These are phyloP conservation scores for Phrynocephalus forsythii DNA, from an alignment of 2,797 vertebrate genomes.

Conservation along the genomic window DNA sequence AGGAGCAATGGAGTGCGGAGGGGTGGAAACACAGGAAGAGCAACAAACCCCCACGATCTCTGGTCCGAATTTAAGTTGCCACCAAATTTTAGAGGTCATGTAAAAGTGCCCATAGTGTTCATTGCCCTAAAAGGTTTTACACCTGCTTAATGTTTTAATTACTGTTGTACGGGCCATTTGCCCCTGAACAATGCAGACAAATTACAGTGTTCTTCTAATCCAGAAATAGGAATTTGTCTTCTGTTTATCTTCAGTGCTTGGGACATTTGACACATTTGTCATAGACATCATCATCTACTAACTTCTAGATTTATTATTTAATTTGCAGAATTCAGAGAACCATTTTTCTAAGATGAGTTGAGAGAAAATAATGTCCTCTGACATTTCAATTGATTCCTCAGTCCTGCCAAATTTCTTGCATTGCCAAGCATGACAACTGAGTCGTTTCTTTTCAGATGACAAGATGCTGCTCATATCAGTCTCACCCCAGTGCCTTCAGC, in stretches of 20 bases:
- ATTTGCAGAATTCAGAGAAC: not conserved
- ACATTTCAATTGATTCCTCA: not conserved
- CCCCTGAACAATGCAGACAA: not conserved
- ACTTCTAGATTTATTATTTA: not conserved
- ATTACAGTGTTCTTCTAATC: not conserved
- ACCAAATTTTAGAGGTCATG: too few relatives aligned
- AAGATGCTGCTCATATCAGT: not conserved
- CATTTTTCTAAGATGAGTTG: not conserved
- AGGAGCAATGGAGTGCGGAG: too few relatives aligned
- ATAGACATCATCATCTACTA: not conserved
- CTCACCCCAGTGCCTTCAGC: not conserved
- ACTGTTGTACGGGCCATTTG: not conserved
- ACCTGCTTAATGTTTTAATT: not conserved
- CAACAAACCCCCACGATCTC: too few relatives aligned
- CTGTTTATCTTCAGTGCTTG: not conserved
- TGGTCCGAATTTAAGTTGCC: too few relatives aligned
- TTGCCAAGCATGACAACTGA: not conserved
- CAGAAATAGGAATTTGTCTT: not conserved
- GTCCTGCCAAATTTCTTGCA: not conserved
- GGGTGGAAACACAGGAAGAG: too few relatives aligned
- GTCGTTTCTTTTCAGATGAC: slow-evolving; percentile 9
- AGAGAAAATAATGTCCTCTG: not conserved
- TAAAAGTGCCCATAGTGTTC: too few relatives aligned
- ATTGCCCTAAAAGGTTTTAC: not conserved
- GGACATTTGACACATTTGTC: not conserved